Percentiles rank a stretch among this genome's conserved stretches.
phyloP scores from a whole-genome alignment of 2,113 vertebrate genomes.

The Melospiza melodia region DNA sequence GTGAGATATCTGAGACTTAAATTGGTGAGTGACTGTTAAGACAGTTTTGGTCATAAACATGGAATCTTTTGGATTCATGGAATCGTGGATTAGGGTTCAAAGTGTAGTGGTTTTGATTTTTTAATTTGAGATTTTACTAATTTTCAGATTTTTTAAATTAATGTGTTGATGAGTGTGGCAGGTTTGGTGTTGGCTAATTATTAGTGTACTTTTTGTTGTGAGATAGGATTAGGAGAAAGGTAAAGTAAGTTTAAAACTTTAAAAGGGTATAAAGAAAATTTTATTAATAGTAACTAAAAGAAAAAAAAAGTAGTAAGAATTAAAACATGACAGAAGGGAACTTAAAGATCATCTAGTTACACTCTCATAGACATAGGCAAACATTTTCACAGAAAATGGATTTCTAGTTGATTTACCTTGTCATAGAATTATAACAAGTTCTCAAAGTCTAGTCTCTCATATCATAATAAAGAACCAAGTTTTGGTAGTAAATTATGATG shows the following conservation, averaged over 20 bases:
- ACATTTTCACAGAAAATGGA: background rate
- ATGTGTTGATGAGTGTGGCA: too few relatives aligned
- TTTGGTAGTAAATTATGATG: background rate
- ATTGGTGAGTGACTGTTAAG: background rate
- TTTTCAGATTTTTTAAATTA: too few relatives aligned
- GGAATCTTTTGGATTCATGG: background rate
- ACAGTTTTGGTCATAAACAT: background rate
- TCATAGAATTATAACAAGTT: fast-evolving
- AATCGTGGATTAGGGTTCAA: background rate
- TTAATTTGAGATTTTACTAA: too few relatives aligned
- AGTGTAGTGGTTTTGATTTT: too few relatives aligned
- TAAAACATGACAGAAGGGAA: too few relatives aligned
- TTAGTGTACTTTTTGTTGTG: too few relatives aligned
- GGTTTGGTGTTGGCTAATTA: too few relatives aligned
- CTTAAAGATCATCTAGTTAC: background rate
- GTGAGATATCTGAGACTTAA: background rate
- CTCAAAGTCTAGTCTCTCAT: background rate
- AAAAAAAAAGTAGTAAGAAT: too few relatives aligned
- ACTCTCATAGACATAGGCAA: background rate
- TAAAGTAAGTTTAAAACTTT: too few relatives aligned
- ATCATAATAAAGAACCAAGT: background rate
- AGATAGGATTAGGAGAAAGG: too few relatives aligned
- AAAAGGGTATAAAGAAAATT: too few relatives aligned
- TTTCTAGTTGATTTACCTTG: background rate
- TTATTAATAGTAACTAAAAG: too few relatives aligned